A percentile compares a stretch with the other conserved stretches of the same genome.
These are phyloP conservation scores for Leptogaster cylindrica DNA, from an alignment of 2,888 invertebrate genomes.

Conservation along the genomic window DNA sequence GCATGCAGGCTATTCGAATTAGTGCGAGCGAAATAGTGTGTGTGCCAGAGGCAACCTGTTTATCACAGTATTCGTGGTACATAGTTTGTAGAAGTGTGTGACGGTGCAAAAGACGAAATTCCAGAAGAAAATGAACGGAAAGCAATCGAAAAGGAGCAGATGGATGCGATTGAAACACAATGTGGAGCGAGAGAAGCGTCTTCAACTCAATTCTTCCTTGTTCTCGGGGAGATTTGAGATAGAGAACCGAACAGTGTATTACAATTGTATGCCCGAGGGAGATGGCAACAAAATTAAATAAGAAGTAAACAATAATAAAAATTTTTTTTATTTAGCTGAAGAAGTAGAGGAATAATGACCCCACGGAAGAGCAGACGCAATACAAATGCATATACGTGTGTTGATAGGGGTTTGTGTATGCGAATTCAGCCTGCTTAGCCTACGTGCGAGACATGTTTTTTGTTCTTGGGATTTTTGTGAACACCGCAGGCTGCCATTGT, in stretches of 20 bases:
- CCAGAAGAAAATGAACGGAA: constrained; percentile 27
- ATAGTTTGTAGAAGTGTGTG: neutral
- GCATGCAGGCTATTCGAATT: too few species aligned
- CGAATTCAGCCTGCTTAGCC: too few species aligned
- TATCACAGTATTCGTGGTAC: neutral
- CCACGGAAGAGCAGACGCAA: constrained; percentile 33
- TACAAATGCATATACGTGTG: too few species aligned
- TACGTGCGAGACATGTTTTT: too few species aligned
- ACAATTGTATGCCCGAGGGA: neutral
- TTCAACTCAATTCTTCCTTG: constrained; percentile 20
- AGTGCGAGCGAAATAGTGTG: neutral
- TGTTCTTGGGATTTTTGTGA: too few species aligned
- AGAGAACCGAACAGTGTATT: neutral
- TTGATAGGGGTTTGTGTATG: too few species aligned
- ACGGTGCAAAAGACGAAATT: constrained; percentile 18
- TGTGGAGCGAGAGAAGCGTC: constrained; percentile 8
- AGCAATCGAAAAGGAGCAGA: constrained; percentile 5
- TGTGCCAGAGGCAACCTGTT: neutral
- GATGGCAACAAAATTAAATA: constrained; percentile 22
- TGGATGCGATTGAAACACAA: neutral
- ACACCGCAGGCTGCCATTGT: too few species aligned
- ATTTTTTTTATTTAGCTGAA: constrained; percentile 27
- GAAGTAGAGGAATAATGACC: constrained; percentile 32
- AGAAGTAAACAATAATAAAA: constrained; percentile 36
- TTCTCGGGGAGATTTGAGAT: constrained; percentile 11